Percentiles rank a stretch among this genome's conserved stretches.
These are phyloP conservation scores for Asbolus verrucosus DNA, from an alignment of 1,140 invertebrate genomes.

Conservation along the genomic window DNA sequence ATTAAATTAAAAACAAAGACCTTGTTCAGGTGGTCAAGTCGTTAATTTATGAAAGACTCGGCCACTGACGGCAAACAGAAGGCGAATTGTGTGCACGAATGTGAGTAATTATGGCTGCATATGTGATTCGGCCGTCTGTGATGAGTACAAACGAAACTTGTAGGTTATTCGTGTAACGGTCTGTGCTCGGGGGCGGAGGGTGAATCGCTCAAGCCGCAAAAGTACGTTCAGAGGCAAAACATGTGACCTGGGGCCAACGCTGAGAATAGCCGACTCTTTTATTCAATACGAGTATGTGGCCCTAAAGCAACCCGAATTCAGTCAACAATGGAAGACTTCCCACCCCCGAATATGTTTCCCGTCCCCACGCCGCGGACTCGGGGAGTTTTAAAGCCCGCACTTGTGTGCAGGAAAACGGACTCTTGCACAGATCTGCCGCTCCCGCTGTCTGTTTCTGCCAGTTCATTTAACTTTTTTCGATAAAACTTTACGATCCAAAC, in stretches of 20 bases:
- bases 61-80: too few relatives aligned
- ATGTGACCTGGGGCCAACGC: conserved; percentile 31
- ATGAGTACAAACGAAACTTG: background rate
- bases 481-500: conserved; percentile 40
- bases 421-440: background rate
- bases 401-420: background rate
- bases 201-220: conserved; percentile 32
- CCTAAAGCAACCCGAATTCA: conserved; percentile 43
- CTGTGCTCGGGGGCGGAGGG: background rate
- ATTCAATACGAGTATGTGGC: conserved; percentile 30
- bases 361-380: background rate
- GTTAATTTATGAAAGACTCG: too few relatives aligned
- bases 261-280: conserved; percentile 42
- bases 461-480: conserved; percentile 46
- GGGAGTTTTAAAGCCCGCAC: conserved; percentile 31
- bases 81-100: too few relatives aligned
- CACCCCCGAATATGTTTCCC: conserved; percentile 35
- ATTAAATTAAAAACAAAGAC: too few relatives aligned
- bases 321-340: conserved; percentile 45
- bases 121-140: too few relatives aligned
- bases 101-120: too few relatives aligned
- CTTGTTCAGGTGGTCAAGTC: too few relatives aligned
- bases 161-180: background rate
- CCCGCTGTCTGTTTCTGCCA: conserved; percentile 41
- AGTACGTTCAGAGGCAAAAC: conserved; percentile 41